phyloP scores from a whole-genome alignment of 2,113 vertebrate genomes.

The Cyanoliseus patagonus region DNA sequence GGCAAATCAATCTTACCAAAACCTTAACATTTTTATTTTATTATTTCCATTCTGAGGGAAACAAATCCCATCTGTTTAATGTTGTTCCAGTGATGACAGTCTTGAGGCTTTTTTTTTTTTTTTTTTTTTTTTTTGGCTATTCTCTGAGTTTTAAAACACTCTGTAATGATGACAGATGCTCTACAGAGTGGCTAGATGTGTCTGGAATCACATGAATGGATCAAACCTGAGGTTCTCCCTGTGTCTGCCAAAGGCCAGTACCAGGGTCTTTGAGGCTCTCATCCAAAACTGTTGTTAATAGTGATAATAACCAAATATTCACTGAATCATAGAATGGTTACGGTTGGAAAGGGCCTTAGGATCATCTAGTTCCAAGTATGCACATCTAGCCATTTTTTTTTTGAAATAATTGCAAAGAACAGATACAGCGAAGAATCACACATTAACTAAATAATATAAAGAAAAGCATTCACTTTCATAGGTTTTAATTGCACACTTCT shows the following conservation, averaged over 20 bases:
- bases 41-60: background rate
- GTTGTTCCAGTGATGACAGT: background rate
- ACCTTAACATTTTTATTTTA: background rate
- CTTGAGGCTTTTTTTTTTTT: background rate
- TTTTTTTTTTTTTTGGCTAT: background rate
- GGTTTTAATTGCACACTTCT: background rate
- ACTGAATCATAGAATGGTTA: background rate
- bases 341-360: background rate
- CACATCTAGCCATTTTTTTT: background rate
- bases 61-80: background rate
- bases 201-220: background rate
- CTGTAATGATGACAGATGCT: background rate
- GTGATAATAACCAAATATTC: background rate
- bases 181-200: background rate
- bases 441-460: background rate
- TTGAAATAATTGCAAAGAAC: background rate
- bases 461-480: background rate
- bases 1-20: background rate
- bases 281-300: background rate
- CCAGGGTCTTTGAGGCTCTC: background rate
- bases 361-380: background rate
- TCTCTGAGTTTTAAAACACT: background rate
- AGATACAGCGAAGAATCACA: background rate
- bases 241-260: background rate
- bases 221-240: background rate